These are phyloP conservation scores for Meloidogyne floridensis DNA, from an alignment of 1,140 invertebrate species.

Conservation along the genomic window DNA sequence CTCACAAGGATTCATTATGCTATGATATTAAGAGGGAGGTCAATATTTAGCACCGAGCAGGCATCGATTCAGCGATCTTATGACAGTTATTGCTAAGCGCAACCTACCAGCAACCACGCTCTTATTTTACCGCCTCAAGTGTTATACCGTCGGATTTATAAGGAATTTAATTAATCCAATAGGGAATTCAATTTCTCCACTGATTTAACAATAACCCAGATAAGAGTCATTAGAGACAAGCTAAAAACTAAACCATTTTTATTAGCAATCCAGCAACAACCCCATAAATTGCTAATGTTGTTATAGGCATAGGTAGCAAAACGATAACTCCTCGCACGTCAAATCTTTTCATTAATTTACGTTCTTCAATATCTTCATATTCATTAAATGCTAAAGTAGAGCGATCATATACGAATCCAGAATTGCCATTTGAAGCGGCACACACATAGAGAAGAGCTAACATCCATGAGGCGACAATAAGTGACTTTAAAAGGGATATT, in stretches of 20 bases:
- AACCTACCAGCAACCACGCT: no score
- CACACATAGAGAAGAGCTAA: neutral
- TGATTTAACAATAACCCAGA: no score
- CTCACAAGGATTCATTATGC: no score
- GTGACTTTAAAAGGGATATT: neutral
- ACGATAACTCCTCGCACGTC: neutral
- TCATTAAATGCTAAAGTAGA: neutral
- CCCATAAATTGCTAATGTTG: neutral
- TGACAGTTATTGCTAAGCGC: no score
- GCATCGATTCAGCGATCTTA: no score
- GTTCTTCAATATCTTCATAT: neutral
- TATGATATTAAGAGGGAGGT: no score
- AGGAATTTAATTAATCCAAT: no score
- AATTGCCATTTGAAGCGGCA: neutral
- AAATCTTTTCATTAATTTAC: conserved; percentile 2
- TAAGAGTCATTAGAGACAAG: no score
- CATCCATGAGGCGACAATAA: neutral
- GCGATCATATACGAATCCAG: neutral
- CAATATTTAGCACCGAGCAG: no score
- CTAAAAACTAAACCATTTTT: neutral
- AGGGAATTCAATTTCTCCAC: no score
- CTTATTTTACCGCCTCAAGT: no score
- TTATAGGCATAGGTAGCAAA: neutral
- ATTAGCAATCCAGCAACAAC: neutral
- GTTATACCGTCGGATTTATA: no score